phyloP scores from a whole-genome alignment of 2,797 vertebrate genomes.

The Gobio occitaniae region DNA sequence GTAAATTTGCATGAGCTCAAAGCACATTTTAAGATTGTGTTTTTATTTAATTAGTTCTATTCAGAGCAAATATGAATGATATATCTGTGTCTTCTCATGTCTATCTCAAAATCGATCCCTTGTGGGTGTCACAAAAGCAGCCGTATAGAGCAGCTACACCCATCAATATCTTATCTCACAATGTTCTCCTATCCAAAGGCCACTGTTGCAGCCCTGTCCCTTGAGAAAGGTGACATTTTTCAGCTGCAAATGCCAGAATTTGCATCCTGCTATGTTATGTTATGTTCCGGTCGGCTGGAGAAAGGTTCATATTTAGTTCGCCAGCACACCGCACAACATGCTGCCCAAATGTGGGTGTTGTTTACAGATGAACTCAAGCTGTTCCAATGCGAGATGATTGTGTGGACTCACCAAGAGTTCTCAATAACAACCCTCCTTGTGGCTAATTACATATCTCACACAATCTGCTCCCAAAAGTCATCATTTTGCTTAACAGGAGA shows the following conservation, averaged over 20 bases:
- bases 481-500: background rate
- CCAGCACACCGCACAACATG: slow-evolving; percentile 15
- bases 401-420: slow-evolving; percentile 2
- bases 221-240: slow-evolving; percentile 76
- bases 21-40: background rate
- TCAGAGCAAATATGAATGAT: background rate
- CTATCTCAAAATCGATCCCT: slow-evolving; percentile 4
- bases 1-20: background rate
- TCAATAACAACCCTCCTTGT: slow-evolving; percentile 3
- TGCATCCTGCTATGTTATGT: slow-evolving; percentile 49
- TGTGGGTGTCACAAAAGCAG: background rate
- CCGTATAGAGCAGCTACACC: slow-evolving; percentile 26
- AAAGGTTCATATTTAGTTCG: background rate
- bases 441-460: background rate
- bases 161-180: slow-evolving; percentile 41
- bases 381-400: slow-evolving; percentile 15
- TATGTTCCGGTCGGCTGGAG: background rate
- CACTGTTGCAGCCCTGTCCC: slow-evolving; percentile 67
- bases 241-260: slow-evolving; percentile 74
- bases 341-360: slow-evolving; percentile 17
- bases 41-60: slow-evolving; percentile 10
- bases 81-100: background rate
- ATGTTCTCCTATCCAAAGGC: slow-evolving; percentile 67
- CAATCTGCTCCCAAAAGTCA: background rate
- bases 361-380: slow-evolving; percentile 41